Conservation (phyloP, 1,140 invertebrate species). For the Eupristina koningsbergeri region DNA sequence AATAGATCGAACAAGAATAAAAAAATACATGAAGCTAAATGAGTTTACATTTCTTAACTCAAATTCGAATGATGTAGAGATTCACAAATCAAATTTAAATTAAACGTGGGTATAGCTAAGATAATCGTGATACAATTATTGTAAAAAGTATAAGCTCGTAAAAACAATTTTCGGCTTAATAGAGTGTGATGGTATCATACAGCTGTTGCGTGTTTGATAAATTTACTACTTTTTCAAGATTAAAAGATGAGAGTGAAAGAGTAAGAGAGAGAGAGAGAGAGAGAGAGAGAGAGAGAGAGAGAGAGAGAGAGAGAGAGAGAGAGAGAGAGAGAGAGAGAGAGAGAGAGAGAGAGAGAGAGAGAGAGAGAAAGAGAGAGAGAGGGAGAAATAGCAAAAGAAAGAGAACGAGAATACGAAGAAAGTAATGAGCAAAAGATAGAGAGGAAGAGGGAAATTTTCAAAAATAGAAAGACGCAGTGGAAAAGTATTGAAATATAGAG, state of each 20-base stretch:
- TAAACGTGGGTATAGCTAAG: neutral
- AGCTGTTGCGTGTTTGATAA: slow-evolving; percentile 33
- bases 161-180: slow-evolving; percentile 35
- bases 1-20: too few relatives aligned
- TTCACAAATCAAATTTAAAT: neutral
- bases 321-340: neutral
- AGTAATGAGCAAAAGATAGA: too few relatives aligned
- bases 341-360: neutral
- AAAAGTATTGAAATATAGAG: too few relatives aligned
- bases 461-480: too few relatives aligned
- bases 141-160: slow-evolving; percentile 39
- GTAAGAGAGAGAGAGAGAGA: neutral
- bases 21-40: too few relatives aligned
- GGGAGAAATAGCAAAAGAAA: neutral
- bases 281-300: neutral
- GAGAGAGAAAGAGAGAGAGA: neutral
- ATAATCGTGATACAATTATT: slow-evolving; percentile 32
- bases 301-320: neutral
- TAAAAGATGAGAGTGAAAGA: neutral
- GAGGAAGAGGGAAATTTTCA: too few relatives aligned
- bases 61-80: neutral
- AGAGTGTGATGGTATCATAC: slow-evolving; percentile 33
- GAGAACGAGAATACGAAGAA: neutral
- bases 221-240: neutral
- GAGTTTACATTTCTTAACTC: neutral